These are phyloP conservation scores for Mactromeris polynyma DNA, from an alignment of 2,888 invertebrate genomes.

Conservation along the genomic window DNA sequence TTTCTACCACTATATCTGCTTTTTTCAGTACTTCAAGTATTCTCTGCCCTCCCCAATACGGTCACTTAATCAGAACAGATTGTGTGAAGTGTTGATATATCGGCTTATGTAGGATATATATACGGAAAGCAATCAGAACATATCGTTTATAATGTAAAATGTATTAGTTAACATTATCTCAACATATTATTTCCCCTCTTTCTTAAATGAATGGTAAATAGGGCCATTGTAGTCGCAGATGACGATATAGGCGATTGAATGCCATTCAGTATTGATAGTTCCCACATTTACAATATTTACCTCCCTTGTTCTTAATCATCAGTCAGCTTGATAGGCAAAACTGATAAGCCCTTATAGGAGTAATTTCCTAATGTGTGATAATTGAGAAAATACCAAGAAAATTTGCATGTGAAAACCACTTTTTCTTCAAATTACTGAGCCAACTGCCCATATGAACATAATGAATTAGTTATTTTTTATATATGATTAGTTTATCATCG, in stretches of 20 bases:
- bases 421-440: too few species aligned
- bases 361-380: too few species aligned
- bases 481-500: too few species aligned
- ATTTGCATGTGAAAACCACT: too few species aligned
- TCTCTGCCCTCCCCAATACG: background rate
- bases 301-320: too few species aligned
- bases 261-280: constrained; percentile 11
- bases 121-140: background rate
- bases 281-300: too few species aligned
- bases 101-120: background rate
- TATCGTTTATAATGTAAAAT: constrained; percentile 22
- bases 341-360: too few species aligned
- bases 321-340: too few species aligned
- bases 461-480: too few species aligned
- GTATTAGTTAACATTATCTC: constrained; percentile 42
- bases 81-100: background rate
- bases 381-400: too few species aligned
- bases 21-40: background rate
- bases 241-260: background rate
- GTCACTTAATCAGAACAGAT: background rate
- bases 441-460: too few species aligned
- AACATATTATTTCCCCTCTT: constrained; percentile 38
- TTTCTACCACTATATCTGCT: background rate
- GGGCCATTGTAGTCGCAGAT: background rate
- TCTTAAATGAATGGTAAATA: constrained; percentile 33